These are phyloP conservation scores for Ommatoiulus sabulosus DNA, from an alignment of 2,888 invertebrate genomes.

Conservation along the genomic window DNA sequence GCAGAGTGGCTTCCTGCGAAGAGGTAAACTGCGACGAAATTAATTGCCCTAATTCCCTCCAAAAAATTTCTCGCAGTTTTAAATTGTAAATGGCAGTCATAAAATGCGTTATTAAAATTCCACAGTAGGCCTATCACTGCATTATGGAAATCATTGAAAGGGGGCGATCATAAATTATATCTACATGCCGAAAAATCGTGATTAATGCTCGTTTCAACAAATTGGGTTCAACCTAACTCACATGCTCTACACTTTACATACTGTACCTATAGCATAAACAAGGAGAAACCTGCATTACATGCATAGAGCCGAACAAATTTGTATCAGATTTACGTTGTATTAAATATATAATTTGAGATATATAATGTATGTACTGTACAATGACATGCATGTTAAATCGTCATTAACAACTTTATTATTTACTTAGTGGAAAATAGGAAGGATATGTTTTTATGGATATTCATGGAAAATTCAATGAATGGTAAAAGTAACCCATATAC, in stretches of 20 bases:
- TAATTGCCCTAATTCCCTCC: constrained; percentile 23
- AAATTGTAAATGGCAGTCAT: constrained; percentile 29
- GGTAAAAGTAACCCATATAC: no score
- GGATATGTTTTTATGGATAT: no score
- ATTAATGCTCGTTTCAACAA: background rate
- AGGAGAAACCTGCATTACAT: no score
- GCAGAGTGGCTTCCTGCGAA: constrained; percentile 17
- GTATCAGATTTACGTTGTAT: no score
- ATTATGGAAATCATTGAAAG: constrained; percentile 27
- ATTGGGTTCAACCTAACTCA: background rate
- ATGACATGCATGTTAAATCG: no score
- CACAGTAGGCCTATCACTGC: background rate
- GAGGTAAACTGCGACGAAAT: constrained; percentile 17
- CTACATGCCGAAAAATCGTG: background rate
- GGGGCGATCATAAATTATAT: background rate
- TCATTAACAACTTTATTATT: no score
- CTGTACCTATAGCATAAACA: background rate
- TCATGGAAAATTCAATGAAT: no score
- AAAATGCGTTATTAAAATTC: background rate
- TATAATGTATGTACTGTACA: no score
- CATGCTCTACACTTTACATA: background rate
- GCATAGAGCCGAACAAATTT: no score
- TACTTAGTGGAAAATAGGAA: no score
- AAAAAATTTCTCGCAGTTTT: constrained; percentile 20
- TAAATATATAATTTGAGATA: no score